phyloP scores from a whole-genome alignment of 2,113 vertebrate species.

The Erpornis zantholeuca region DNA sequence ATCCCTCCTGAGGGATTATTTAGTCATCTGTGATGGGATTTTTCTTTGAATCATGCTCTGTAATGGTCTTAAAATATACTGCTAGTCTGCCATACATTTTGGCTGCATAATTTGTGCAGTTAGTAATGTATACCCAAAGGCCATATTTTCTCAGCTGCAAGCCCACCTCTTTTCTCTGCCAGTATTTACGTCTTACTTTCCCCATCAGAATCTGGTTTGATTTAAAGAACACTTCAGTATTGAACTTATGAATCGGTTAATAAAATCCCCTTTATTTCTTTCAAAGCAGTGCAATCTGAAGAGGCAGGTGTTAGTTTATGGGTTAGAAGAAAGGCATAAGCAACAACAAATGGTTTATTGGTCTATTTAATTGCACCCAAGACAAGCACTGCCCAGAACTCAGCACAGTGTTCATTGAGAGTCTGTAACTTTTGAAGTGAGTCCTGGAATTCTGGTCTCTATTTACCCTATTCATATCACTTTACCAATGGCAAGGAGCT shows the following conservation, averaged over 20 bases:
- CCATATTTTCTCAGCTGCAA: slow-evolving; percentile 33
- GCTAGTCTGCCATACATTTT: neutral
- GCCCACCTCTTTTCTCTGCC: slow-evolving; percentile 1
- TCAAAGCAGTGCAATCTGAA: neutral
- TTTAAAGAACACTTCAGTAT: slow-evolving; percentile 17
- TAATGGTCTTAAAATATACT: slow-evolving; percentile 29
- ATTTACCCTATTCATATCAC: neutral
- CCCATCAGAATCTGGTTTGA: slow-evolving; percentile 1
- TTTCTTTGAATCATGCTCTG: slow-evolving; percentile 29
- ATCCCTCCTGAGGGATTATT: slow-evolving; percentile 23
- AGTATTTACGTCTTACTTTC: slow-evolving; percentile 37
- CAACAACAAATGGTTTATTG: neutral
- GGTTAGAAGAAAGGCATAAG: neutral
- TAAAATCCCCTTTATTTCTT: neutral
- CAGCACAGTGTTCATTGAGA: neutral
- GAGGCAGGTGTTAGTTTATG: neutral
- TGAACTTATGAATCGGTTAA: neutral
- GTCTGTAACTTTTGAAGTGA: neutral
- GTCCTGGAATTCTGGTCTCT: neutral
- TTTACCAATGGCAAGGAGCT: neutral
- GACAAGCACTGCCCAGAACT: neutral
- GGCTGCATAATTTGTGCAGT: slow-evolving; percentile 13
- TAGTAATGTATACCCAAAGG: slow-evolving; percentile 40
- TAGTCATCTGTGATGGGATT: slow-evolving; percentile 32
- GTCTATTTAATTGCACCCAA: neutral